Conservation (phyloP, 2,888 invertebrate genomes). For the Agrochola lychnidis region DNA sequence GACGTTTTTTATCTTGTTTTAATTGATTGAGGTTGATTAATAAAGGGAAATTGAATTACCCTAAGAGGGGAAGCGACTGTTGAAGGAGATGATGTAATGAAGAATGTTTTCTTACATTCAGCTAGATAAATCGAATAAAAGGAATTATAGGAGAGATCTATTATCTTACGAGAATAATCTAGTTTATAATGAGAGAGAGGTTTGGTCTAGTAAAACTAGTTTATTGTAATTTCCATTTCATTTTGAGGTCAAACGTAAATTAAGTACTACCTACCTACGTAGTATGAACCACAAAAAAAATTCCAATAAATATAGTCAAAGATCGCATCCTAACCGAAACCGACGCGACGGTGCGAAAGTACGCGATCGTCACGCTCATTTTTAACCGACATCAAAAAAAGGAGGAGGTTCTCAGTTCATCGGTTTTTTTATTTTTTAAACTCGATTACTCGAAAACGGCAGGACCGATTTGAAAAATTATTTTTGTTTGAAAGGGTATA, state of each 20-base stretch:
- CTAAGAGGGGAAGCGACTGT: not conserved
- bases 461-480: no score
- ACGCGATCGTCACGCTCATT: not conserved
- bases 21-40: slow-evolving; percentile 56
- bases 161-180: not conserved
- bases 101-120: slow-evolving; percentile 3
- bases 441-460: no score
- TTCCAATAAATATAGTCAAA: not conserved
- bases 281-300: not conserved
- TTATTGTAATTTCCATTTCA: not conserved
- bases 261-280: not conserved
- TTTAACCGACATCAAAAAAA: no score
- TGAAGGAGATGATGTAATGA: not conserved
- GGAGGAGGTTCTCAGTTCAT: no score
- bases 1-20: slow-evolving; percentile 31
- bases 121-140: slow-evolving; percentile 1
- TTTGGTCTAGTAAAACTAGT: no score
- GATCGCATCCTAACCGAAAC: not conserved
- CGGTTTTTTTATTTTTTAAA: no score
- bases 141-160: fast-evolving
- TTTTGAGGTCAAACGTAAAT: not conserved
- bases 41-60: slow-evolving; percentile 46
- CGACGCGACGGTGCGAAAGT: not conserved
- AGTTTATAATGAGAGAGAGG: not conserved
- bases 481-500: no score